Evolutionary conservation across 2,888 invertebrate species (phyloP).

Genomic region (Eugnorisma glareosa): DNA sequence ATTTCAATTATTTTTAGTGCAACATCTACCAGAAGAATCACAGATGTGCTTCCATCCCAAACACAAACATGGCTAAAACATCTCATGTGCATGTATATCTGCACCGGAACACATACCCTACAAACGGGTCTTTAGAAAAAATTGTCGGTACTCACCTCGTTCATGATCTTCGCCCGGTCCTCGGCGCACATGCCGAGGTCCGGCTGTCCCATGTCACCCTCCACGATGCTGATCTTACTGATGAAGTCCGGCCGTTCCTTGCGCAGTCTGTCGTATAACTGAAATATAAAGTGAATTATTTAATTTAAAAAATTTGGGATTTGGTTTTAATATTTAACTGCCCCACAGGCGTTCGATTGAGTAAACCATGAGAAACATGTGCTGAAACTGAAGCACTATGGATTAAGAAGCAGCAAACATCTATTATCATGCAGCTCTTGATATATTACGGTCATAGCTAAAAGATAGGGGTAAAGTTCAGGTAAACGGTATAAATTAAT

Average conservation of each 20-base stretch:
- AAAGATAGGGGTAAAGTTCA: background rate
- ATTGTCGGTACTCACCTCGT: conserved; percentile 75
- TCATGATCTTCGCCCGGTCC: conserved; percentile 77
- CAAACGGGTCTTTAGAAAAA: background rate
- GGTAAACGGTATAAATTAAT: background rate
- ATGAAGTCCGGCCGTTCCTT: conserved; percentile 83
- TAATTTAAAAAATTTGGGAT: background rate
- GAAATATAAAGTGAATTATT: conserved; percentile 29
- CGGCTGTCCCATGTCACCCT: conserved; percentile 82
- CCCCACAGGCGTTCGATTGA: background rate
- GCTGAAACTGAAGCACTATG: background rate
- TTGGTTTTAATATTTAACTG: background rate
- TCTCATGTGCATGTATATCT: background rate
- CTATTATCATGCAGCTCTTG: background rate
- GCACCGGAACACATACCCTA: background rate
- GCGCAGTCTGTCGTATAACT: conserved; percentile 84
- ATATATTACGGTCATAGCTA: background rate
- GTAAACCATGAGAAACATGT: background rate
- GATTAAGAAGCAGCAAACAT: background rate
- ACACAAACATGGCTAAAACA: background rate
- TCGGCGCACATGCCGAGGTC: conserved; percentile 82
- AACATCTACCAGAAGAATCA: background rate
- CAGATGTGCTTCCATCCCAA: background rate
- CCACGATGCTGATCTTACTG: conserved; percentile 81
- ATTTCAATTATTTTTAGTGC: no score